These are phyloP conservation scores for Noturus placidus DNA, from an alignment of 2,113 vertebrate species.

Conservation along the genomic window DNA sequence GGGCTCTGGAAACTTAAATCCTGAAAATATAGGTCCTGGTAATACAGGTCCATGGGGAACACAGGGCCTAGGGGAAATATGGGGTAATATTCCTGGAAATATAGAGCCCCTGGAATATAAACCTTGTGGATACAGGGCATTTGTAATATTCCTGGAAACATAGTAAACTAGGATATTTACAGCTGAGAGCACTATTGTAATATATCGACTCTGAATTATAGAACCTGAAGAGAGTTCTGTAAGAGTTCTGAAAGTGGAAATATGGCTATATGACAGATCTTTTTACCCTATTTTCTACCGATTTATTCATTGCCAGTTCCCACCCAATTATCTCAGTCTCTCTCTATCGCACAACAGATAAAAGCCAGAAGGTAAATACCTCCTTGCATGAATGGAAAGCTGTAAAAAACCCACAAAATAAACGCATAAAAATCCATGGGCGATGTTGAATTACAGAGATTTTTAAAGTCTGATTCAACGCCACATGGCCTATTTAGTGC, in stretches of 20 bases:
- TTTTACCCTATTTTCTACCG: neutral
- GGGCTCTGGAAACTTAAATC: neutral
- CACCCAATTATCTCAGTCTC: neutral
- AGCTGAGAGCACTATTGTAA: neutral
- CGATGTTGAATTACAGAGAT: neutral
- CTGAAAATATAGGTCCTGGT: neutral
- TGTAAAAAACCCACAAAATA: slow-evolving; percentile 7
- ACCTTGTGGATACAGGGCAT: neutral
- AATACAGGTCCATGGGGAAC: neutral
- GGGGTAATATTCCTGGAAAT: neutral
- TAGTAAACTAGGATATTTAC: neutral
- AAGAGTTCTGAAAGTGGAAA: neutral
- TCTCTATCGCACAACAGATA: neutral
- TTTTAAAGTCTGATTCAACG: slow-evolving; percentile 22
- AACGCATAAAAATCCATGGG: neutral
- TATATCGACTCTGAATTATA: neutral
- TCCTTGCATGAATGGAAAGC: neutral
- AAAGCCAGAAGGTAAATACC: slow-evolving; percentile 4
- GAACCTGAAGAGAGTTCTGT: neutral
- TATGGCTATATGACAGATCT: neutral
- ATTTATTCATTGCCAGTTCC: neutral
- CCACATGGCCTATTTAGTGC: slow-evolving; percentile 8
- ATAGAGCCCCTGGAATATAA: neutral
- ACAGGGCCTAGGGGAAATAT: neutral
- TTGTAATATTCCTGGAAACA: neutral